Conservation (phyloP, 92 coral and sea anemone genomes). For the Meandrina meandrites region DNA sequence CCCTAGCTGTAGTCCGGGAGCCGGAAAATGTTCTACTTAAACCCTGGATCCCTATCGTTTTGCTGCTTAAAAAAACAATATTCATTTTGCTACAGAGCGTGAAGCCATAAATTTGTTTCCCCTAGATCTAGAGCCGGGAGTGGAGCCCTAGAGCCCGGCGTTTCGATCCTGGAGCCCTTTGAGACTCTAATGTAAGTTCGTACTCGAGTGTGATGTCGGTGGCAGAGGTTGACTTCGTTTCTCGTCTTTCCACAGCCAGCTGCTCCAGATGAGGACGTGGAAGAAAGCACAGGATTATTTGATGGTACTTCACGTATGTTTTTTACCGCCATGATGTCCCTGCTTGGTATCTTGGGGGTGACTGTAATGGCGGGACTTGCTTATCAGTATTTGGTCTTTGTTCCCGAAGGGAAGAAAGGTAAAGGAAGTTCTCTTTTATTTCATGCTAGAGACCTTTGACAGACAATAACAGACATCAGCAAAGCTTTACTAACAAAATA, state of each 20-base stretch:
- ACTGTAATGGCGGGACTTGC: constrained; percentile 9
- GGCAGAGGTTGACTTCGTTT: too few relatives aligned
- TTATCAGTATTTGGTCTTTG: constrained; percentile 16
- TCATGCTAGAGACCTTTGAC: neutral
- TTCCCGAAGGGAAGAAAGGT: constrained; percentile 29
- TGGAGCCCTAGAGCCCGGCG: too few relatives aligned
- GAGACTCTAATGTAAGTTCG: too few relatives aligned
- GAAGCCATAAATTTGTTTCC: too few relatives aligned
- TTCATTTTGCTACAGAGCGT: too few relatives aligned
- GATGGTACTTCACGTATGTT: constrained; percentile 13
- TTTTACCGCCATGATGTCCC: neutral
- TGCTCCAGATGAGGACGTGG: neutral
- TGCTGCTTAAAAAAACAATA: too few relatives aligned
- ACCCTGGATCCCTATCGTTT: too few relatives aligned
- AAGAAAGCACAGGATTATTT: constrained; percentile 32
- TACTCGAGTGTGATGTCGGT: too few relatives aligned
- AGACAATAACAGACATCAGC: neutral
- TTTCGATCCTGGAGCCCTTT: too few relatives aligned
- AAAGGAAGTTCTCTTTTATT: neutral
- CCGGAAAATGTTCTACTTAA: too few relatives aligned
- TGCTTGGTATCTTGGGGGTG: constrained; percentile 3
- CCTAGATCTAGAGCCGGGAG: too few relatives aligned
- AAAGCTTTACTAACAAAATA: neutral
- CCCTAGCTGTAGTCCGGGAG: too few relatives aligned
- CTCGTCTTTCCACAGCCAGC: constrained; percentile 10